Evolutionary conservation across 2,113 vertebrate species (phyloP), one percentile per base, ranked within the genome.

Genomic region (Pedetes capensis): DNA sequence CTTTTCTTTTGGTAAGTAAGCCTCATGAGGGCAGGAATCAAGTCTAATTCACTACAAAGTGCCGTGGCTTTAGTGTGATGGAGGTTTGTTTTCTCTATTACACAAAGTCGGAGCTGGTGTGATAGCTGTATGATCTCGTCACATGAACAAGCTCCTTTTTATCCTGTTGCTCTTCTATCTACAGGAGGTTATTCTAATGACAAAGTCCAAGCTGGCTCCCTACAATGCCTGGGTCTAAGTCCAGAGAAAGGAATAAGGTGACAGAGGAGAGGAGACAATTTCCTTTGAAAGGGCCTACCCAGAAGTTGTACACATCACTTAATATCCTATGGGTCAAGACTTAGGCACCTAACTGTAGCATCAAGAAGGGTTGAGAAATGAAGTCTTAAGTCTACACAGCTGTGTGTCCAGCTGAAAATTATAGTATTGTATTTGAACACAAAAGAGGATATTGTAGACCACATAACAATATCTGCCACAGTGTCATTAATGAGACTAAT

Each of bases 41-140:
- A 84, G 22, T 78, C 51, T 68, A 23, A 9, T 85, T 93, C 11
- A 51, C 1, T 85, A 8, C 23, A 23, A 79, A 66, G 74, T 37
- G 7, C 2, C 71, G n/a, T 76, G 47, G 64, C 72, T 82, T 78
- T 10, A 64, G 42, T 34, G 32, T 27, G n/a, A 14, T 47, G 47
- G 37, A 51, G 47, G 27, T 18, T 86, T 93, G n/a, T n/a, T 95
- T n/a, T 95, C 22, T 90, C 18, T 69, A 25, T 94, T 57, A 61
- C 2, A 22, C 22, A 49, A 49, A 86, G 22, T 44, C 44, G 72
- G 39, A 89, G 34, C 25, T 81, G 23, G 42, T 9, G 0, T 27
- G 13, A 74, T 69, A 6, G 37, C 16, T 39, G 1, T 44, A n/a
- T 49, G 44, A 49, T 59, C 4, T 87, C 57, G 13, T 61, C 44